Evolutionary conservation across 2,113 vertebrate species (phyloP), one percentile per base, ranked within the genome.

Genomic region (Seriola quinqueradiata): DNA sequence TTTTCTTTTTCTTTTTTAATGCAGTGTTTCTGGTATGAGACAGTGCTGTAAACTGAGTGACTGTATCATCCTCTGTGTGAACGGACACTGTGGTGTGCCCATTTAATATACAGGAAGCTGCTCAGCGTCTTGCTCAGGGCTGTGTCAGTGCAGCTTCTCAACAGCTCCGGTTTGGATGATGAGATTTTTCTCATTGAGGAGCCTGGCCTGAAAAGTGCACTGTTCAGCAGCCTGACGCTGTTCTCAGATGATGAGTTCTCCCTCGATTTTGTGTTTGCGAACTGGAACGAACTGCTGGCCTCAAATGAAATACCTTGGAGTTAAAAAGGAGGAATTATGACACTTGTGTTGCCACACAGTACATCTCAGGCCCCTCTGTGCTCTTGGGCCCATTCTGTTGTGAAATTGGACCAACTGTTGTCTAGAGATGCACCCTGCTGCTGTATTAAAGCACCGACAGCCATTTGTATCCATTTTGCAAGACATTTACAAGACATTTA

Each of bases 181-280:
- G 87, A 87, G 80, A 90, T 88, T 86, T 90, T 89, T 75, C 83
- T 93, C 84, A 75, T 84, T 60, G 79, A 91, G 77, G 85, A 82
- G 77, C 77, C 89, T 90, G 92, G 93, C 84, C 73, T 69, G 70
- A 84, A 91, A 94, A 93, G 88, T 87, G 91, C 92, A 86, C 34
- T 23, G 85, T 94, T 94, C 92, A 93, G 93, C 93, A 94, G 76
- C 83, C 79, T 70, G 88, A 86, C 79, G 58, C 85, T 36, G 69
- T 71, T 87, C 79, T 87, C 70, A 78, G 72, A 88, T 69, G 84
- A 89, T 85, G 84, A 87, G 85, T 84, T 68, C 71, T 82, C 66
- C 70, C 89, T 87, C 68, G 42, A 70, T 86, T 87, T 84, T 80
- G 44, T 82, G 80, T 86, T 79, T 52, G 57, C 46, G 13, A 44